phyloP scores from a whole-genome alignment of 2,113 vertebrate species.

The Pheucticus melanocephalus region DNA sequence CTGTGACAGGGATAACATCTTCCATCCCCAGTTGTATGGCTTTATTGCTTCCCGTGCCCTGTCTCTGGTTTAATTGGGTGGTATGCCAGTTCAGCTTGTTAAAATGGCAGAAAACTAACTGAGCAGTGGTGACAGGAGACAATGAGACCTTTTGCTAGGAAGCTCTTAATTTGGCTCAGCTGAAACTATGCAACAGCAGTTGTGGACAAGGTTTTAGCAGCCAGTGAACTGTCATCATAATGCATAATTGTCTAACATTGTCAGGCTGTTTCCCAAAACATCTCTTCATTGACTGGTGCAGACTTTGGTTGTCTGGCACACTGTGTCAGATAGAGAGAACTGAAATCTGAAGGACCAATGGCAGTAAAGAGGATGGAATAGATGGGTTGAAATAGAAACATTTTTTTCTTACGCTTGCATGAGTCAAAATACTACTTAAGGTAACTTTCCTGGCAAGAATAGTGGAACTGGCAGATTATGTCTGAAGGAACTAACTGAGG shows the following conservation, averaged over 20 bases:
- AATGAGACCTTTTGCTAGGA: neutral
- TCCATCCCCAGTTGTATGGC: neutral
- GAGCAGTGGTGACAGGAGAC: neutral
- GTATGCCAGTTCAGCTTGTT: neutral
- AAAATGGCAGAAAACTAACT: neutral
- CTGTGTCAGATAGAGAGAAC: neutral
- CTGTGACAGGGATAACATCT: neutral
- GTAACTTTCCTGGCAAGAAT: neutral
- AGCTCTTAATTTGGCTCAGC: constrained; percentile 4
- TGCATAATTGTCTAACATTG: neutral
- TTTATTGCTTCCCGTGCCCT: neutral
- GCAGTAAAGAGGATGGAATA: neutral
- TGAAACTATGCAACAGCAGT: neutral
- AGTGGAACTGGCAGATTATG: neutral
- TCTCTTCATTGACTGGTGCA: neutral
- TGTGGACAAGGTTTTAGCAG: constrained; percentile 5
- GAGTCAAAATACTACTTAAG: neutral
- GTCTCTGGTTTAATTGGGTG: neutral
- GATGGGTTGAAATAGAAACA: neutral
- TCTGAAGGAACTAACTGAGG: neutral
- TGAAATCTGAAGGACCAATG: neutral
- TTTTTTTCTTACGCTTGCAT: neutral
- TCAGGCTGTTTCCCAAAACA: neutral
- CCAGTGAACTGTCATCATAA: neutral
- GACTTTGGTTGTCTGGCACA: neutral